Conservation (phyloP, 2,113 vertebrate species). For the Physeter macrocephalus region DNA sequence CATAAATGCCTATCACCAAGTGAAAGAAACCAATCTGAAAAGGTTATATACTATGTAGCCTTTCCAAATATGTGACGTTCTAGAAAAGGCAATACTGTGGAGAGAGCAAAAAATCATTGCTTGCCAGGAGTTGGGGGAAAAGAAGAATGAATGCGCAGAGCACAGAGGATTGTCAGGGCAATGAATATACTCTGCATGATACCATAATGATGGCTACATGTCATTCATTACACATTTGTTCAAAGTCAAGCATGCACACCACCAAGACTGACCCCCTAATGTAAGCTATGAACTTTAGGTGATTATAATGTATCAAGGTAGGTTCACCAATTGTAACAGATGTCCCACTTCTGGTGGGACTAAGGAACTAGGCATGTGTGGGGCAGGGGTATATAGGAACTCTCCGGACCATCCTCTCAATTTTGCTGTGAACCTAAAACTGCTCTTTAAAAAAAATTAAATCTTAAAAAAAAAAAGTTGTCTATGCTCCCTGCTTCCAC, state of each 20-base stretch:
- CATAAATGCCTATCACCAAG: background rate
- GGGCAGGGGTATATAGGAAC: background rate
- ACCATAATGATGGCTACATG: background rate
- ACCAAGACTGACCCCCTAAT: background rate
- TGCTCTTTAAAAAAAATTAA: background rate
- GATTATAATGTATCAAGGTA: background rate
- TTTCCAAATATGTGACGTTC: background rate
- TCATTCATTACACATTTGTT: background rate
- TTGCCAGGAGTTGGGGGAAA: background rate
- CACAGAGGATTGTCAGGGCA: background rate
- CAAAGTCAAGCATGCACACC: background rate
- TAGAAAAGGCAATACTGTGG: background rate
- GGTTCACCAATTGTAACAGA: background rate
- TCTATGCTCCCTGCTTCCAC: background rate
- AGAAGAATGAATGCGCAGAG: background rate
- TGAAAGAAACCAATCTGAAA: background rate
- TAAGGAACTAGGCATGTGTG: background rate
- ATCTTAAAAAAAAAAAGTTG: background rate
- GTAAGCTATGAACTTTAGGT: background rate
- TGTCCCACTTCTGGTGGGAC: too few species aligned
- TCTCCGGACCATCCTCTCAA: background rate
- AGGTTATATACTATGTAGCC: too few species aligned
- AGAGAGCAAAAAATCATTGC: background rate
- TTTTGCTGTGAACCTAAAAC: background rate
- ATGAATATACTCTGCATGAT: background rate